These are phyloP conservation scores for Trissoscelio sp. DNA, from an alignment of 2,888 invertebrate species.

Conservation along the genomic window DNA sequence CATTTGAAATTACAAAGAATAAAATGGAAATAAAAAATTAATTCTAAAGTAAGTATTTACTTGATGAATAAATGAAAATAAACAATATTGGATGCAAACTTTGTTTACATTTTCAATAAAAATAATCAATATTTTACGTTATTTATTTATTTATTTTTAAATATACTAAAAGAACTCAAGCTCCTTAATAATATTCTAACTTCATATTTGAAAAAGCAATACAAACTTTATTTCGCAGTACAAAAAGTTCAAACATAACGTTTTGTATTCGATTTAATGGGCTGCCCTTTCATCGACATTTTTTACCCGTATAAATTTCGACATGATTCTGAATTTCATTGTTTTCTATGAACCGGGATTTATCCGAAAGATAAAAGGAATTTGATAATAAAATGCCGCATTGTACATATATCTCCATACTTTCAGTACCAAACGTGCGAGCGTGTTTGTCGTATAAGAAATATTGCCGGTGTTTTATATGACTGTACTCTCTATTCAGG, in stretches of 20 bases:
- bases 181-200: too few species aligned
- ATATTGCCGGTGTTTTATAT: conserved; percentile 63
- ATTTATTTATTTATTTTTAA: too few species aligned
- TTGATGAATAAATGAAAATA: too few species aligned
- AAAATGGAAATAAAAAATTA: too few species aligned
- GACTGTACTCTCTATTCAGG: conserved; percentile 58
- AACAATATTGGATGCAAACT: too few species aligned
- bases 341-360: conserved; percentile 64
- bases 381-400: conserved; percentile 64
- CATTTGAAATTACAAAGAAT: too few species aligned
- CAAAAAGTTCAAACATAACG: conserved; percentile 33
- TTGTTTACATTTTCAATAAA: too few species aligned
- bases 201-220: too few species aligned
- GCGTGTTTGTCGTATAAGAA: conserved; percentile 62
- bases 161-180: too few species aligned
- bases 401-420: conserved; percentile 64
- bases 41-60: too few species aligned
- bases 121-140: too few species aligned
- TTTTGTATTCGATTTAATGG: conserved; percentile 57
- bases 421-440: conserved; percentile 61
- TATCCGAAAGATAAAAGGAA: conserved; percentile 63
- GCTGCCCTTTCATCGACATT: conserved; percentile 6
- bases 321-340: conserved; percentile 58
- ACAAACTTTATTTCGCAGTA: too few species aligned
- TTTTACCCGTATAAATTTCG: conserved; percentile 51